Conservation (phyloP, 2,888 invertebrate species). For the Ectemnius lituratus region DNA sequence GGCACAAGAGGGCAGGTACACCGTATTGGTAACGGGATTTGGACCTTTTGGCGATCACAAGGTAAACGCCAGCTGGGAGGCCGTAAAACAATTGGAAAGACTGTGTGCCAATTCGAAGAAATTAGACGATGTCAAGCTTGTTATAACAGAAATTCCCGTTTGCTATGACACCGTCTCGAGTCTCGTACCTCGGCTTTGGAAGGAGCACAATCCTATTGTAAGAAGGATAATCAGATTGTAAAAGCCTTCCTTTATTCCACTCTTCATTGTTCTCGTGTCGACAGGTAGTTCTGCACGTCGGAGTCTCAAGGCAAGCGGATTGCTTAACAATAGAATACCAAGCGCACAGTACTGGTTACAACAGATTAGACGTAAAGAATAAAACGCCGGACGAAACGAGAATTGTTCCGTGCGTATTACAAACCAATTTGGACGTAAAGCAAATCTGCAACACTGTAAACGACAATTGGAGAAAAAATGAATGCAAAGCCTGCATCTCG, state of each 20-base stretch:
- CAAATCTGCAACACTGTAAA: conserved; percentile 80
- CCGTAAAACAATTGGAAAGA: conserved; percentile 83
- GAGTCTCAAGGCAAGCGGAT: conserved; percentile 83
- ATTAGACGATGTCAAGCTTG: conserved; percentile 79
- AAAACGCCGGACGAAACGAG: conserved; percentile 78
- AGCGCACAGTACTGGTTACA: conserved; percentile 83
- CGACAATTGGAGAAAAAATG: conserved; percentile 69
- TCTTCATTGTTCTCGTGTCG: conserved; percentile 17
- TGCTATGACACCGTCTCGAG: conserved; percentile 84
- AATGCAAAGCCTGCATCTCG: conserved; percentile 79
- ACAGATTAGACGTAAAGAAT: conserved; percentile 77
- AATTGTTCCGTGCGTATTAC: conserved; percentile 79
- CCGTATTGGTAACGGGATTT: conserved; percentile 86
- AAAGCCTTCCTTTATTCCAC: not conserved
- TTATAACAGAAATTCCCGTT: conserved; percentile 84
- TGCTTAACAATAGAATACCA: conserved; percentile 84
- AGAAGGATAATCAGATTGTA: conserved; percentile 52
- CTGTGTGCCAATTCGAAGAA: conserved; percentile 78
- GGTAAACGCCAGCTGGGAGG: conserved; percentile 91
- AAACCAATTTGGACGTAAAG: conserved; percentile 80
- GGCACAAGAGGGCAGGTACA: conserved; percentile 17
- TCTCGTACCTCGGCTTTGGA: conserved; percentile 84
- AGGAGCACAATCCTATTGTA: conserved; percentile 85
- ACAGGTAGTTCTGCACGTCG: conserved; percentile 90
- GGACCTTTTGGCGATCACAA: conserved; percentile 87